Evolutionary conservation across 1,140 invertebrate species (phyloP).

Genomic region (Drosophila virilis): DNA sequence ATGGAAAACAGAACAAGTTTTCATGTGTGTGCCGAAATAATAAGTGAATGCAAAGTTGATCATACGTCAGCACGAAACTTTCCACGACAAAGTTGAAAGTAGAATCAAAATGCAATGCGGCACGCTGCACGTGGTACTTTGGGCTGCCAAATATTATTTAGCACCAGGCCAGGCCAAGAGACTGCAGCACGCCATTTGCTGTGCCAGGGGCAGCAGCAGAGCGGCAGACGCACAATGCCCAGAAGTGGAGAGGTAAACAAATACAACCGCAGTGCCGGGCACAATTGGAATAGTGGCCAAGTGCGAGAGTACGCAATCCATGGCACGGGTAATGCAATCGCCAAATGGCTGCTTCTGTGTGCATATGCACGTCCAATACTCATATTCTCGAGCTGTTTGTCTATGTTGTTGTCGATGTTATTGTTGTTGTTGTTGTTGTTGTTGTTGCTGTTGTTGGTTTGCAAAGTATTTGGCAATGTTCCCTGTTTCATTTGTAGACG

Average conservation of each 20-base stretch:
- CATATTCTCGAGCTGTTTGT: conserved; percentile 1
- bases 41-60: conserved; percentile 42
- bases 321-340: conserved; percentile 3
- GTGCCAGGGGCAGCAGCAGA: conserved; percentile 29
- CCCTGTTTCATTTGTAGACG: conserved; percentile 9
- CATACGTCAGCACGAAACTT: conserved; percentile 60
- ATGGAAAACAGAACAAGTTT: conserved; percentile 33
- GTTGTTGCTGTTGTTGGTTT: conserved; percentile 16
- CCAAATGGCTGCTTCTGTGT: neutral
- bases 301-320: conserved; percentile 1
- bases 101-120: conserved; percentile 52
- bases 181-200: conserved; percentile 55
- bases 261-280: conserved; percentile 4
- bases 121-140: conserved; percentile 58
- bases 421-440: conserved; percentile 9
- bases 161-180: conserved; percentile 3
- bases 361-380: conserved; percentile 11
- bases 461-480: conserved; percentile 54
- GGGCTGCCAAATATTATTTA: conserved; percentile 60
- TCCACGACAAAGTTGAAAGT: conserved; percentile 27
- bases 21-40: conserved; percentile 36
- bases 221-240: conserved; percentile 3
- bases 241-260: conserved; percentile 5
- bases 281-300: conserved; percentile 14
- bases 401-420: too few relatives aligned